Percentiles rank a stretch among this genome's conserved stretches.
Conservation (phyloP, 2,888 invertebrate genomes). For the Eucriotettix oculatus region DNA sequence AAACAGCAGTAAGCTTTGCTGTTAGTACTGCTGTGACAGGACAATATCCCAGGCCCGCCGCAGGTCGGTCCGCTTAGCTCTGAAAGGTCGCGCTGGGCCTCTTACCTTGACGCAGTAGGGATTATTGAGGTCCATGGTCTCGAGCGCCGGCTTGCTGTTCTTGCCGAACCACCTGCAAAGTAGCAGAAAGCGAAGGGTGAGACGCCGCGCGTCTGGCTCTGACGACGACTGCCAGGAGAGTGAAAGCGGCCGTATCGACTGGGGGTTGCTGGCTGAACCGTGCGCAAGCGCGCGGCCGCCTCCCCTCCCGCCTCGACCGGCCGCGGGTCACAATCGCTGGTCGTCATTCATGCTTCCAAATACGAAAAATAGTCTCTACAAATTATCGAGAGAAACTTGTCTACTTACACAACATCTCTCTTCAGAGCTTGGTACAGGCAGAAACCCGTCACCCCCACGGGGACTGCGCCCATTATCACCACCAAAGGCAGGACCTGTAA, state of each 20-base stretch:
- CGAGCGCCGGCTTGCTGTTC: constrained; percentile 10
- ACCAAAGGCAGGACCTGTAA: constrained; percentile 21
- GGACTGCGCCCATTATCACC: constrained; percentile 11
- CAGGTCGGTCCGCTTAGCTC: constrained; percentile 8
- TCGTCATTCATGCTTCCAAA: constrained; percentile 13
- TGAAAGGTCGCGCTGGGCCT: neutral
- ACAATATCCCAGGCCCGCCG: constrained; percentile 72
- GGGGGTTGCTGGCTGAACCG: constrained; percentile 17
- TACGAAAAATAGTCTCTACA: neutral
- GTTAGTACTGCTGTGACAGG: constrained; percentile 92
- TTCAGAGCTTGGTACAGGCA: constrained; percentile 7
- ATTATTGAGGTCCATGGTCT: constrained; percentile 20
- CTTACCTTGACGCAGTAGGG: neutral
- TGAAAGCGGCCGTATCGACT: neutral
- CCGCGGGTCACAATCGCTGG: constrained; percentile 20
- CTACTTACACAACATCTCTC: constrained; percentile 13
- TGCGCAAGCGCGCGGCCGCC: constrained; percentile 28
- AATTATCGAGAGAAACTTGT: neutral
- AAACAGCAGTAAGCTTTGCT: constrained; percentile 68
- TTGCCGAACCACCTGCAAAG: constrained; percentile 1
- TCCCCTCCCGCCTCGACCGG: constrained; percentile 24
- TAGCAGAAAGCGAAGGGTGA: constrained; percentile 20
- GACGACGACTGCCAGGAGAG: constrained; percentile 19
- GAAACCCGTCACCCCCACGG: constrained; percentile 5
- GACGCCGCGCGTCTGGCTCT: constrained; percentile 25